Evolutionary conservation across 2,113 vertebrate species (phyloP).

Genomic region (Varanus salvator): DNA sequence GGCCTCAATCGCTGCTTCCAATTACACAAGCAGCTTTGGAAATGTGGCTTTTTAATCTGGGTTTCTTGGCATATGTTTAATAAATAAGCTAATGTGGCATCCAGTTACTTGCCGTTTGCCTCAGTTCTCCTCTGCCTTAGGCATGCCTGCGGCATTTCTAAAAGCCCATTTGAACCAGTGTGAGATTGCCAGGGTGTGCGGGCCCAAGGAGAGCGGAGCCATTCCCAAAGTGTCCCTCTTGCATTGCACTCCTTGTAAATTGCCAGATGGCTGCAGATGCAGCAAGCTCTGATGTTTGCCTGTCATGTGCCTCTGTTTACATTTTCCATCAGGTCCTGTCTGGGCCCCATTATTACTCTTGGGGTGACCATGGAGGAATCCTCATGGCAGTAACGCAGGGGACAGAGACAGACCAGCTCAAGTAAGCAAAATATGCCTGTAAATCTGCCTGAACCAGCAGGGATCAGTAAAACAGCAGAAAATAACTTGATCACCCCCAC

Average conservation of each 20-base stretch:
- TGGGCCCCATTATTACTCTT: slow-evolving; percentile 95
- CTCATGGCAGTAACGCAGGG: slow-evolving; percentile 93
- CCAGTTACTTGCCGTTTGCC: neutral
- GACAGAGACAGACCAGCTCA: slow-evolving; percentile 88
- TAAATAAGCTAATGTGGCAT: too few relatives aligned
- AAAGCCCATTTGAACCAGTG: too few relatives aligned
- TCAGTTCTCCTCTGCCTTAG: too few relatives aligned
- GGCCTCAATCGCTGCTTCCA: too few relatives aligned
- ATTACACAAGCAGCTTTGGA: neutral
- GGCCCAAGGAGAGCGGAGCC: neutral
- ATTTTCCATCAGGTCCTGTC: slow-evolving; percentile 85
- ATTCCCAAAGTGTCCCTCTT: neutral
- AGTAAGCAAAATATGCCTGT: slow-evolving; percentile 78
- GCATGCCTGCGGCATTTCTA: too few relatives aligned
- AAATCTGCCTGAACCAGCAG: neutral
- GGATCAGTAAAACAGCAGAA: neutral
- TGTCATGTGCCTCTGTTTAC: neutral
- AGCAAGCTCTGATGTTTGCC: too few relatives aligned
- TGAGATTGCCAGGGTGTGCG: too few relatives aligned
- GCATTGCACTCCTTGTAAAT: neutral
- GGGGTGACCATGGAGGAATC: slow-evolving; percentile 96
- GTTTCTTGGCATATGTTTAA: too few relatives aligned
- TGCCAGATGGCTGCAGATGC: neutral
- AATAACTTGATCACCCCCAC: neutral
- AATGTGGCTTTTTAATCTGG: too few relatives aligned